phyloP scores from a whole-genome alignment of 1,140 invertebrate species.

The Drosophila asahinai region DNA sequence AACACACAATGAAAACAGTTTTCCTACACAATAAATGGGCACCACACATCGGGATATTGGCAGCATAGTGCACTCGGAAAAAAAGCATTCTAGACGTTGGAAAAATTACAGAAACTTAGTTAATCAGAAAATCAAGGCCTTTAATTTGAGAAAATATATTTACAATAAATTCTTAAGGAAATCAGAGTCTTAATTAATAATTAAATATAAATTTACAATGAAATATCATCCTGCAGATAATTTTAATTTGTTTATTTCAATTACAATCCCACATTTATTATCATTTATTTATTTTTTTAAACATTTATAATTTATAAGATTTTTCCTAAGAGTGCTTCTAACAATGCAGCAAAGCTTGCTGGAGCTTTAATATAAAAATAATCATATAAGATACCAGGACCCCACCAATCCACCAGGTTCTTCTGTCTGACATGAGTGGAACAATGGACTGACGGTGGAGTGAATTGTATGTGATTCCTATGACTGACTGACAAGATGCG shows the following conservation, averaged over 20 bases:
- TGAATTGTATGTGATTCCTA: conserved; percentile 41
- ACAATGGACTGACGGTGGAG: conserved; percentile 34
- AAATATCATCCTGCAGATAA: no score
- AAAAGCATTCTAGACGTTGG: not conserved
- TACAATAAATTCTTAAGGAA: no score
- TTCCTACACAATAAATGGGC: conserved; percentile 53
- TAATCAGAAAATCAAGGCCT: no score
- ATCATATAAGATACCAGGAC: conserved; percentile 52
- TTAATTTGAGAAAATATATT: not conserved
- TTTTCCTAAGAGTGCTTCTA: not conserved
- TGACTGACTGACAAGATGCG: conserved; percentile 26
- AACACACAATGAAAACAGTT: conserved; percentile 64
- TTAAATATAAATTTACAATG: no score
- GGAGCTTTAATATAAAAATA: conserved; percentile 70
- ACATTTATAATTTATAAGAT: not conserved
- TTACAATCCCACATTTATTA: no score
- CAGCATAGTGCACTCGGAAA: not conserved
- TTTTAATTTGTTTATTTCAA: no score
- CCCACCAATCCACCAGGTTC: conserved; percentile 22
- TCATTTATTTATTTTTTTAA: not conserved
- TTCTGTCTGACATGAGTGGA: conserved; percentile 22
- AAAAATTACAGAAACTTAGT: not conserved
- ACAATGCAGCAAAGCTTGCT: conserved; percentile 14
- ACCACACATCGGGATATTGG: conserved; percentile 5
- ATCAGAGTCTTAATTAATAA: no score